Evolutionary conservation across 2,888 invertebrate species (phyloP), one percentile per base, ranked within the genome.

Genomic region (Thymelicus acteon): DNA sequence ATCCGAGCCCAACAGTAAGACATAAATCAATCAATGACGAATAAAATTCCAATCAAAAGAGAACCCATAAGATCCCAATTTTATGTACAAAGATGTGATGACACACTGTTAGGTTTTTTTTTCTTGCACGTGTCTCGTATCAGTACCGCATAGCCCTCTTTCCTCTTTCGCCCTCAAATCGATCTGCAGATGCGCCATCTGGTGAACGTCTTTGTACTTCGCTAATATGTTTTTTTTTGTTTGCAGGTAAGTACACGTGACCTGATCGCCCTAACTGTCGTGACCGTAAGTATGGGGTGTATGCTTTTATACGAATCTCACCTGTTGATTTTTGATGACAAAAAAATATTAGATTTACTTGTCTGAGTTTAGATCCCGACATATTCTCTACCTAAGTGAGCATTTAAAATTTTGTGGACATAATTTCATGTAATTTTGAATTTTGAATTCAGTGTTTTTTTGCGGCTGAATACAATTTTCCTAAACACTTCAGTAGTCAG

Each of bases 161-260:
- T n/a, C n/a, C n/a, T n/a, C 73, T 73, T 73, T 74, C 69, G 64
- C 13, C 67, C 63, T 73, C 60, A 70, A 72, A 72, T 65, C 49
- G 67, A 69, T 67, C 49, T 60, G 64, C 37, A 39, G 57, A 57
- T 57, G 57, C 72, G 54, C 73, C 74, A 74, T 73, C 72, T 74
- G 74, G 73, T 70, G 67, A 24, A 31, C 15, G 49, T 64, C 69
- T 74, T 76, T 77, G 67, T 74, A 13, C 57, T 69, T 69, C 67
- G 69, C 73, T 75, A 73, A 77, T 75, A 37, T 57, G 24, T 74
- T 73, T 79, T 78, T 68, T 76, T 74, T 72, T 69, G 31, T 60
- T 75, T 76, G 63, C 76, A 77, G 78, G 76, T 78, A 77, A 77
- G 79, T 75, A 40, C 54, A 60, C 52, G 58, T 60, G 67, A 60